These are phyloP conservation scores for Mormyrops attenuatus DNA, from an alignment of 2,797 vertebrate genomes.

Conservation along the genomic window DNA sequence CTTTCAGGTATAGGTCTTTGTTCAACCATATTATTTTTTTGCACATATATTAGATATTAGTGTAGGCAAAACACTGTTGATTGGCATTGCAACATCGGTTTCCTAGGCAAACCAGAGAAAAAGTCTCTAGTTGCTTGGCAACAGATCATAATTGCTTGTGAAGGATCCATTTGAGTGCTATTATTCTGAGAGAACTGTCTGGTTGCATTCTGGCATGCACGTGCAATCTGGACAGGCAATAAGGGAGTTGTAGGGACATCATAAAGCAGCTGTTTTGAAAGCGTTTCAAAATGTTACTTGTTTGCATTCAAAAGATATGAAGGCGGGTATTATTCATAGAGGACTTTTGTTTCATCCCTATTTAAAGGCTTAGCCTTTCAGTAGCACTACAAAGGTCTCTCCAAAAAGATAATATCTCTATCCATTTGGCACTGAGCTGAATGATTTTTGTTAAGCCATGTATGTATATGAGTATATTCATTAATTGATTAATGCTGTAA, in stretches of 20 bases:
- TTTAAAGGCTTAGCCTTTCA: not conserved
- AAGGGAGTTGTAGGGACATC: slow-evolving; percentile 25
- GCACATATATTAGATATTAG: slow-evolving; percentile 7
- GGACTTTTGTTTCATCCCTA: not conserved
- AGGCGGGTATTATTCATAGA: not conserved
- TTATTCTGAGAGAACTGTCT: slow-evolving; percentile 49
- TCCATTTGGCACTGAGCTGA: not conserved
- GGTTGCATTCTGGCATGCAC: slow-evolving; percentile 4
- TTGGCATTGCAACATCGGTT: slow-evolving; percentile 33
- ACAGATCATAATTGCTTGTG: slow-evolving; percentile 58
- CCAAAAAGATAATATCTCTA: not conserved
- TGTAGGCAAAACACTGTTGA: slow-evolving; percentile 22
- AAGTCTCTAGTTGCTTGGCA: slow-evolving; percentile 47
- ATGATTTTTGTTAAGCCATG: slow-evolving; percentile 1
- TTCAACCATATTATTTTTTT: not conserved
- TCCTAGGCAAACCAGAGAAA: slow-evolving; percentile 36
- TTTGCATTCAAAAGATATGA: slow-evolving; percentile 3
- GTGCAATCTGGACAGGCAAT: slow-evolving; percentile 24
- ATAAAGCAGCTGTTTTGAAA: slow-evolving; percentile 41
- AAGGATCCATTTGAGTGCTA: slow-evolving; percentile 67
- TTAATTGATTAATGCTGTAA: not conserved
- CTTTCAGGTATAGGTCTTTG: not conserved
- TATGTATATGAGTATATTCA: not conserved
- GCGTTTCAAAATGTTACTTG: slow-evolving; percentile 16
- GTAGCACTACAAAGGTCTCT: not conserved